Percentiles rank a stretch among this genome's conserved stretches.
These are phyloP conservation scores for Dolichomitus sp. DNA, from an alignment of 2,888 invertebrate species.

Conservation along the genomic window DNA sequence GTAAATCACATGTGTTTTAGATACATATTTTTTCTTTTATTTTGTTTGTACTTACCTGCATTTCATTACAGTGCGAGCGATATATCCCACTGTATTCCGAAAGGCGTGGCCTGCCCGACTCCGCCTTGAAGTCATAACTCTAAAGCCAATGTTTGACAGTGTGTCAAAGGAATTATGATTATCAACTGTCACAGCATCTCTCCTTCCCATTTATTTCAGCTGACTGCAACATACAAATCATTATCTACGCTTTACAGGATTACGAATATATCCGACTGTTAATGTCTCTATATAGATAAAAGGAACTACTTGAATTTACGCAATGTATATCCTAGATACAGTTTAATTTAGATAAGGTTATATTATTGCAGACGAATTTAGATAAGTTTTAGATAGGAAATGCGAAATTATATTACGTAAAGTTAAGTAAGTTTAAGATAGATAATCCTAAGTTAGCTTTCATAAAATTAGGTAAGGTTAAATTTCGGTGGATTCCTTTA, in stretches of 20 bases:
- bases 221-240: neutral
- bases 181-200: constrained; percentile 18
- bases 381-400: no score
- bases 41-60: neutral
- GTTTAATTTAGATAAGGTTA: no score
- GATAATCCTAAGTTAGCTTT: no score
- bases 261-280: neutral
- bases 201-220: constrained; percentile 15
- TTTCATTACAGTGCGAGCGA: constrained; percentile 20
- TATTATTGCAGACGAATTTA: no score
- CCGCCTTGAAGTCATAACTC: constrained; percentile 35
- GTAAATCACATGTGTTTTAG: neutral
- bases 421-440: no score
- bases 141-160: constrained; percentile 41
- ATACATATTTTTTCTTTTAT: neutral
- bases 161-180: constrained; percentile 33
- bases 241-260: constrained; percentile 1
- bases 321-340: no score
- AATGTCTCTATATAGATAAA: neutral
- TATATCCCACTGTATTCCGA: constrained; percentile 15
- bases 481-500: no score
- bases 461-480: no score
- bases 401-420: no score
- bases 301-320: no score
- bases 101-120: constrained; percentile 31